Percentiles rank a stretch among this genome's conserved stretches.
Evolutionary conservation across 1,140 invertebrate genomes (phyloP).

Genomic region (Amphibalanus amphitrite): DNA sequence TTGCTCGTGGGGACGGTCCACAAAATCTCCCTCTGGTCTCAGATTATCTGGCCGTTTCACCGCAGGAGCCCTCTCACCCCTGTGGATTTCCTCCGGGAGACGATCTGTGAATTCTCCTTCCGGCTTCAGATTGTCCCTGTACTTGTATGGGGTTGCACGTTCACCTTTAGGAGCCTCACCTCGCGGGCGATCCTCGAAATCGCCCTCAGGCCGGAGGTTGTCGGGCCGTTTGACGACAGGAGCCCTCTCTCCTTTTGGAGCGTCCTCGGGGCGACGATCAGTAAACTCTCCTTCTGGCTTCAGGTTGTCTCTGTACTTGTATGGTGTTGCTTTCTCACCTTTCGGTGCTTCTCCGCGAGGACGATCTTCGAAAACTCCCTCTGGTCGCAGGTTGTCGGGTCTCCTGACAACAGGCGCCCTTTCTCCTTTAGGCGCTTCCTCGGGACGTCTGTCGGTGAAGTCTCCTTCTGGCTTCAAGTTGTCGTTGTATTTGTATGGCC

Average conservation of each 20-base stretch:
- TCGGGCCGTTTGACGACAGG: constrained; percentile 26
- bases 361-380: constrained; percentile 24
- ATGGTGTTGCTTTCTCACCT: constrained; percentile 27
- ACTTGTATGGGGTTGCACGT: constrained; percentile 18
- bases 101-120: constrained; percentile 24
- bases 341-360: constrained; percentile 14
- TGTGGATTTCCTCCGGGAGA: constrained; percentile 26
- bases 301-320: constrained; percentile 36
- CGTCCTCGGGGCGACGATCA: constrained; percentile 12
- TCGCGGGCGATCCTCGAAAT: constrained; percentile 27
- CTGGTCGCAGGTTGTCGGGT: constrained; percentile 30
- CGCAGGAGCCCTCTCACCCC: constrained; percentile 3
- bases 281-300: constrained; percentile 24
- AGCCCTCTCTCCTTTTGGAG: constrained; percentile 13
- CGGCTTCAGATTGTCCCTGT: constrained; percentile 17
- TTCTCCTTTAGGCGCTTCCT: constrained; percentile 8
- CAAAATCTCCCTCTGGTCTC: constrained; percentile 13
- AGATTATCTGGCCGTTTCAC: constrained; percentile 15
- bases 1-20: constrained; percentile 9
- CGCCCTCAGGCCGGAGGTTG: constrained; percentile 35
- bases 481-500: constrained; percentile 32
- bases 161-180: constrained; percentile 23
- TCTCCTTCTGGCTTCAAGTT: constrained; percentile 29
- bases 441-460: constrained; percentile 12
- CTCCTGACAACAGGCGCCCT: constrained; percentile 8